Evolutionary conservation across 2,888 invertebrate species (phyloP), one percentile per base, ranked within the genome.

Genomic region (Steinernema carpocapsae): DNA sequence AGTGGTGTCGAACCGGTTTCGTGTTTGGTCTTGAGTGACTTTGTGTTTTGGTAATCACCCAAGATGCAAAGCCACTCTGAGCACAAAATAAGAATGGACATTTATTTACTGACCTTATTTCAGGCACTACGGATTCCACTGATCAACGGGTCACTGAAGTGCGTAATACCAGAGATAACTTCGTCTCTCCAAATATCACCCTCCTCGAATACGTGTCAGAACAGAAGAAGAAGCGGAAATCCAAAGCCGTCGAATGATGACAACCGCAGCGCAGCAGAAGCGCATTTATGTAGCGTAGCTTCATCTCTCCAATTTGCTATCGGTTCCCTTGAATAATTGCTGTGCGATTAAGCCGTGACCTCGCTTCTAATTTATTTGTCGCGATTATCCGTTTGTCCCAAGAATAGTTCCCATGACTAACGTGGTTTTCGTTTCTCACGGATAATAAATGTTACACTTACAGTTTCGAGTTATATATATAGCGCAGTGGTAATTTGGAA

Each of bases 91-190:
- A n/a, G n/a, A n/a, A n/a, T n/a, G n/a, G n/a, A n/a, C 4, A 37
- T 10, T 37, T 37, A 37, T 37, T 3, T 37, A 37, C 37, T 37
- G 37, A 37, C 3, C 10, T 37, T n/a, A n/a, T 51, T 56, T 64
- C 14, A 64, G 64, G 64, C 32, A 17, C 32, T n/a, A 64, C 64
- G 1, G 64, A 64, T 64, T 29, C 32, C 29, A 64, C 64, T 26
- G 64, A 64, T 64, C 64, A 64, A 32, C 29, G 64, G 32, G 64
- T 64, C 14, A 64, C 64, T 12, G 64, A 64, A 64, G 64, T 64
- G 2, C 64, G 64, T 1, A 64, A 64, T 19, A 64, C 37, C 7
- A 64, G 29, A 37, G 24, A 26, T 1, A 29, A 29, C 64, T 64
- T 64, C 32, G 64, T 64, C 1, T 32, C 32, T 29, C 64, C 64